A percentile compares a stretch with the other conserved stretches of the same genome.
Evolutionary conservation across 2,888 invertebrate genomes (phyloP).

Genomic region (Eurois occulta): DNA sequence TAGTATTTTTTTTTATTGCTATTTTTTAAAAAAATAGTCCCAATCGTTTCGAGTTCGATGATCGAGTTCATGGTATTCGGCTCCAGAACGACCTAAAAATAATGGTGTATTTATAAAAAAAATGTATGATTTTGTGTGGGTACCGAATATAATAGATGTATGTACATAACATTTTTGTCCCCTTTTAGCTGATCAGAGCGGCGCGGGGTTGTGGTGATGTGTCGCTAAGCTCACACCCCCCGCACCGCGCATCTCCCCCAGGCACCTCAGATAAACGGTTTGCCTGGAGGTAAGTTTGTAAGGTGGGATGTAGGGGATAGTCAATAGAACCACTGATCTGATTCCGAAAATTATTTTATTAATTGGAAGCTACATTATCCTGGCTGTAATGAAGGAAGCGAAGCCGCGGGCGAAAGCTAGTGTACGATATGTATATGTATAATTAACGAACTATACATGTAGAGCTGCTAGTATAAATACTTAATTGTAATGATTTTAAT

Average conservation of each 20-base stretch:
- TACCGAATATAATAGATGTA: background rate
- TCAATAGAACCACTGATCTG: background rate
- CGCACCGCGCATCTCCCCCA: too few species aligned
- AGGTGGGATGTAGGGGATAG: background rate
- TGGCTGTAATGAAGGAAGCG: background rate
- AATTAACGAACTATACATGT: conserved; percentile 16
- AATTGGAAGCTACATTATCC: background rate
- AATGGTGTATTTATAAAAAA: conserved; percentile 8
- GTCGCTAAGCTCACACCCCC: background rate
- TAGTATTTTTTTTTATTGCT: too few species aligned
- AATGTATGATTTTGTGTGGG: conserved; percentile 21
- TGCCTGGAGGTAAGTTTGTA: background rate
- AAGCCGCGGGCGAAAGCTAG: background rate
- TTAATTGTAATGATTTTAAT: conserved; percentile 30
- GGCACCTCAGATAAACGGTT: background rate
- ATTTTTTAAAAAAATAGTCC: too few species aligned
- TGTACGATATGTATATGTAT: conserved; percentile 20
- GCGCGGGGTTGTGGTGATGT: background rate
- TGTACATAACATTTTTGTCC: background rate
- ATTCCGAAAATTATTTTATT: background rate
- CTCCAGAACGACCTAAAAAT: too few species aligned
- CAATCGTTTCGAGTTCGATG: too few species aligned
- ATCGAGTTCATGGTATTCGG: too few species aligned
- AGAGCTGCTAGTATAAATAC: conserved; percentile 46
- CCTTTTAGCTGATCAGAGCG: conserved; percentile 3